Evolutionary conservation across 2,113 vertebrate species (phyloP), one percentile per base, ranked within the genome.

Genomic region (Thalassarche chlororhynchos): DNA sequence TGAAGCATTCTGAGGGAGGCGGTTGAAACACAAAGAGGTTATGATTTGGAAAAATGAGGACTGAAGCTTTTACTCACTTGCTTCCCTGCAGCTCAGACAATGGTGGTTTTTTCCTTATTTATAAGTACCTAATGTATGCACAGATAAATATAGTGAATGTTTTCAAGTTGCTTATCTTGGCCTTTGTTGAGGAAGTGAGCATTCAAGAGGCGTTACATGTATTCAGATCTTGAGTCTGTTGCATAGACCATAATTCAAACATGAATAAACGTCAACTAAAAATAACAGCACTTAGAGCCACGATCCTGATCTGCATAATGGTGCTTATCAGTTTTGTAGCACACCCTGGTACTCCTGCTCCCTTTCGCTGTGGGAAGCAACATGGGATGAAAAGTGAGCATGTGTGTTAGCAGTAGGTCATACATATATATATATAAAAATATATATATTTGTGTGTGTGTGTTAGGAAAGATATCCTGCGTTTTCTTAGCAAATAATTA

Each of bases 401-500:
- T 60, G 60, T 44, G 68, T 38, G 60, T 61, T 82, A 88, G 61
- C 47, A 83, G 36, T 4, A 65, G 75, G 36, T 74, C 82, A 31
- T 57, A 36, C 44, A 38, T 71, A 54, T 28, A 81, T 89, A 31
- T 26, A 57, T 55, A 23, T 46, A n/a, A n/a, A n/a, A n/a, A 54
- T 28, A 81, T 89, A 31, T 26, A 57, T 55, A 23, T 46, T 2
- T 61, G 3, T n/a, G 0, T 74, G 18, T 42, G 4, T 54, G 25
- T 65, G 49, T 93, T 66, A 87, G 86, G 78, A 72, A 85, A 62
- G 64, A 70, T 92, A 69, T 19, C 84, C 76, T 94, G 62, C 83
- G 21, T 64, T 93, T 96, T 93, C 89, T 78, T 90, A 91, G 84
- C 88, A 93, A 97, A 89, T 90, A 95, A 79, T 89, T 94, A 47